Conservation (phyloP, 2,113 vertebrate genomes). For the Narcine bancroftii region DNA sequence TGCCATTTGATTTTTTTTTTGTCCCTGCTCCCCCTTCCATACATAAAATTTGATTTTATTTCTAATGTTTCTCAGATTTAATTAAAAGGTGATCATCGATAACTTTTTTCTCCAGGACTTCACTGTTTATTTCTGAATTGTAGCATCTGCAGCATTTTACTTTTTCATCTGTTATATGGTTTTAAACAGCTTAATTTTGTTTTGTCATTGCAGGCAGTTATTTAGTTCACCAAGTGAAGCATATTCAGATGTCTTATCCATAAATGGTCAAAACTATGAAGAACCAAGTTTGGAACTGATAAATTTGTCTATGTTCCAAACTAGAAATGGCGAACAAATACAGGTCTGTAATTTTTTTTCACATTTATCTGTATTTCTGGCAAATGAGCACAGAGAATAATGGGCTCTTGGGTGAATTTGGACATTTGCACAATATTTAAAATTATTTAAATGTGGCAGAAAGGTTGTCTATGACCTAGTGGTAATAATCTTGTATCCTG, state of each 20-base stretch:
- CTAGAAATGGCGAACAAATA: constrained; percentile 20
- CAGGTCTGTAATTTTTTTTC: constrained; percentile 27
- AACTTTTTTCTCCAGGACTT: too few species aligned
- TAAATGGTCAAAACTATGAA: constrained; percentile 30
- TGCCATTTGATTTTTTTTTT: too few species aligned
- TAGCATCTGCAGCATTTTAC: neutral
- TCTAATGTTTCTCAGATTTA: too few species aligned
- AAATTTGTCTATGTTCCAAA: neutral
- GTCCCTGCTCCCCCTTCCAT: too few species aligned
- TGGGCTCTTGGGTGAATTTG: neutral
- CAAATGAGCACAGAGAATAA: neutral
- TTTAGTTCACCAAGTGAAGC: neutral
- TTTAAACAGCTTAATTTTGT: neutral
- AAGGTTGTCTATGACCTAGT: neutral
- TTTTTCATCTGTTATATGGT: neutral
- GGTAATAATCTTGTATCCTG: neutral
- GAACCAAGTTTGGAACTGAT: neutral
- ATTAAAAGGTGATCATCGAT: too few species aligned
- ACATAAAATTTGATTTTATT: too few species aligned
- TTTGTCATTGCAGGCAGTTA: constrained; percentile 18
- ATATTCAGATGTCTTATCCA: neutral
- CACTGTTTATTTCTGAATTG: too few species aligned
- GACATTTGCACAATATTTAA: neutral
- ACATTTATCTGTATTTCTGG: neutral
- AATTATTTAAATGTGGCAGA: constrained; percentile 2